Base-by-base conservation (phyloP, 1,140 invertebrate species). In the Pinna nobilis region DNA sequence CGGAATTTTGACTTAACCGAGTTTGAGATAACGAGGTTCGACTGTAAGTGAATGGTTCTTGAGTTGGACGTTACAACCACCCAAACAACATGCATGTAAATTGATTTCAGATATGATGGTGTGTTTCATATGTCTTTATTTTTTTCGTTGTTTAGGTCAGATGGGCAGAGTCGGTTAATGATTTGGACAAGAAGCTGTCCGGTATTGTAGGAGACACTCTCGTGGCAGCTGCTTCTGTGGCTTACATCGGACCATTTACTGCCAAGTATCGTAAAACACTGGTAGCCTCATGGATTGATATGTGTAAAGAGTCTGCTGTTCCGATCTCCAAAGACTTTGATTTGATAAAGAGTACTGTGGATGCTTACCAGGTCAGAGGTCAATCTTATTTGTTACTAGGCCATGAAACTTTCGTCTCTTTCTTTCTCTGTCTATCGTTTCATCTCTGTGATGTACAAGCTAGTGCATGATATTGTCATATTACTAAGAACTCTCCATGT, bases 101-200 rank as follows among this genome's bases (percentile, higher is more conserved):
- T 39, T 64, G 33, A 41, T n/a, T 20, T n/a, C 7, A 41, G n/a
- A 64, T n/a, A n/a, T n/a, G n/a, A n/a, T n/a, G n/a, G n/a, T n/a
- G n/a, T n/a, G n/a, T n/a, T n/a, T n/a, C n/a, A n/a, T n/a, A n/a
- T n/a, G n/a, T n/a, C n/a, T n/a, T 28, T 55, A 55, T 59, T 5
- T 59, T 57, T 55, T 33, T 13, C 64, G 6, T n/a, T 32, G 28
- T 67, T 9, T 55, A 95, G 89, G 90, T 93, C 1, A 91, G 95
- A 44, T 97, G 95, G 95, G 92, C 93, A 63, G 91, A 94, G 53
- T 91, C 92, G 20, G 93, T 95, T 5, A 90, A 92, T 86, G 92
- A 84, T 28, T 63, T 89, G 23, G 84, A 89, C 65, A 64, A 81
- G 13, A 86, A 87, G 53, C 74, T 89, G 30, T 66, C 81, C 70